Percentiles rank a stretch among this genome's conserved stretches.
phyloP scores from a whole-genome alignment of 2,113 vertebrate genomes.

The Bucco capensis region DNA sequence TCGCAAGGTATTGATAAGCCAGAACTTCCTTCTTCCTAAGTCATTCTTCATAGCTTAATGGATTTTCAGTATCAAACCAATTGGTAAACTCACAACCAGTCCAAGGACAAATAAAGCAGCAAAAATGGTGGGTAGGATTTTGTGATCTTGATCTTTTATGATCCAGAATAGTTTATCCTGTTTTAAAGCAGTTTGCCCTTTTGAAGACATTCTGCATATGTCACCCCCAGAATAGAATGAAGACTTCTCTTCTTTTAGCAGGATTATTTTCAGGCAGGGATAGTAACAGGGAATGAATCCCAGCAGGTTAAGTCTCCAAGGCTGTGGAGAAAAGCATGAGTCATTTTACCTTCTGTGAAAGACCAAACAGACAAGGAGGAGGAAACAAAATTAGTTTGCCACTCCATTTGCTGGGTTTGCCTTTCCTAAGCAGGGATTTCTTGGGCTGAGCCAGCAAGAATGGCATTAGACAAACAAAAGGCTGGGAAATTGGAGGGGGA shows the following conservation, averaged over 20 bases:
- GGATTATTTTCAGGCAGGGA: background rate
- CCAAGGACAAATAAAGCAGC: background rate
- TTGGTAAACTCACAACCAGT: background rate
- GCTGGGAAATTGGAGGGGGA: background rate
- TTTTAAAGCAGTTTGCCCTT: background rate
- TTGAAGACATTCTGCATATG: background rate
- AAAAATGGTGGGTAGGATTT: background rate
- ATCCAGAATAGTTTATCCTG: background rate
- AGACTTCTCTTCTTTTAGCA: background rate
- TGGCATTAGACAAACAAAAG: background rate
- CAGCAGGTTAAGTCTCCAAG: background rate
- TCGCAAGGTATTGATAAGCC: background rate
- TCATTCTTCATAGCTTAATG: background rate
- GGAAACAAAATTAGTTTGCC: background rate
- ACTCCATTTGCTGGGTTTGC: background rate
- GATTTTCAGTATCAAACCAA: background rate
- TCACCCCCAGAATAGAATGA: background rate
- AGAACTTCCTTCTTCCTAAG: background rate
- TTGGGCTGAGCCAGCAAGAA: background rate
- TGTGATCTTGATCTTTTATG: background rate
- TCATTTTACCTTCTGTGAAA: background rate
- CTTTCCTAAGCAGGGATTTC: background rate
- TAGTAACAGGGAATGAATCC: background rate
- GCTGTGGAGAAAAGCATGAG: background rate
- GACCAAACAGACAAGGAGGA: background rate